Base-by-base conservation (phyloP, 2,797 vertebrate species). In the Gorsachius magnificus region DNA sequence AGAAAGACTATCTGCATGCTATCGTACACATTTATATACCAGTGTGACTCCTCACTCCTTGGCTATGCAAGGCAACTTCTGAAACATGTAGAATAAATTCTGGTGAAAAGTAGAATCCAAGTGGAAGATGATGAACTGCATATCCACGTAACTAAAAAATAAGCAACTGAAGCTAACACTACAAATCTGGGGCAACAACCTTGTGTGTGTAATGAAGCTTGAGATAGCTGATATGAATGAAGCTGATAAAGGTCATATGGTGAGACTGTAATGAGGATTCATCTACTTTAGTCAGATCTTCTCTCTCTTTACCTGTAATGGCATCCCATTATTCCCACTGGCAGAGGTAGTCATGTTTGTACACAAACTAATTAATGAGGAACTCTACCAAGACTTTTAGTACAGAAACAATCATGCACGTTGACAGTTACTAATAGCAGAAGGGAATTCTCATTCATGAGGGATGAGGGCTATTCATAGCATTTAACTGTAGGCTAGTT, bases 371-470 rank as follows among this genome's bases (percentile, higher is more conserved):
- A 97, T 96, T 96, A 96, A 93, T 61, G 89, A 94, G 92, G 90
- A 96, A 89, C 87, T 97, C 96, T 87, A 95, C 93, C 90, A 93
- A 89, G 92, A 96, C 75, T 97, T 96, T 85, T 71, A 87, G 78
- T 83, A 50, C 96, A 95, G 87, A 83, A 93, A 95, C 87, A 93
- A 87, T 96, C 96, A 96, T 86, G 87, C 68, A n/a, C 81, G 82
- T 82, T 97, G 96, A 94, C 96, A 97, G 95, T 89, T 96, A 97
- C 84, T 96, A 97, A 97, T 96, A 96, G 87, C 95, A 96, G 84
- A 65, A 94, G 92, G 87, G 92, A 97, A 95, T 96, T 96, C 87
- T 96, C 92, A 61, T 81, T 89, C 92, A 85, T 77, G 71, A 94
- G 78, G 33, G 89, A 97, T 91, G 61, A 96, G 50, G 75, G 86